A percentile compares a stretch with the other conserved stretches of the same genome.
Evolutionary conservation across 2,113 vertebrate species (phyloP).

Genomic region (Pangasianodon gigas): DNA sequence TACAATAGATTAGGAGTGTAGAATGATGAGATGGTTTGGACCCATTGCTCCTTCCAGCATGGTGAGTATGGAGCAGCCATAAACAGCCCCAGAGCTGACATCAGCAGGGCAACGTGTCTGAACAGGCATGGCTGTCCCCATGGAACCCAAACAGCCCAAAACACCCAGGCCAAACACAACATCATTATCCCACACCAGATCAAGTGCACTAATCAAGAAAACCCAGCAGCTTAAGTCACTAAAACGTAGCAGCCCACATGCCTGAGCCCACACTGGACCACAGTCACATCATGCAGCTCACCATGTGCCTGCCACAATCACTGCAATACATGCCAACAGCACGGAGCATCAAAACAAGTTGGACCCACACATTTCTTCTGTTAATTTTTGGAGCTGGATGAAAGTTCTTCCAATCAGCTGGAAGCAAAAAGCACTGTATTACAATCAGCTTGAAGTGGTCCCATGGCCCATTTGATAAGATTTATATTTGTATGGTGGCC

Average conservation of each 20-base stretch:
- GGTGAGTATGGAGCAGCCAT: conserved; percentile 41
- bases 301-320: conserved; percentile 27
- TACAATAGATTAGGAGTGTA: background rate
- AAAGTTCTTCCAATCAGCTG: background rate
- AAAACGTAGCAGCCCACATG: background rate
- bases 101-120: conserved; percentile 47
- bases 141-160: conserved; percentile 46
- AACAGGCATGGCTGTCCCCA: conserved; percentile 37
- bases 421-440: background rate
- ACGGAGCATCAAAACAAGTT: conserved; percentile 22
- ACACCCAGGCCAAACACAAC: conserved; percentile 37
- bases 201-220: conserved; percentile 26
- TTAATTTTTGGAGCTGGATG: background rate
- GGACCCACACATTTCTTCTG: conserved; percentile 22
- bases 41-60: conserved; percentile 12
- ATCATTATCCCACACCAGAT: conserved; percentile 41
- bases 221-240: conserved; percentile 18
- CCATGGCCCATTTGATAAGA: conserved; percentile 4
- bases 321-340: background rate
- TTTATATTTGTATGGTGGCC: background rate
- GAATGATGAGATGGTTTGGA: conserved; percentile 10
- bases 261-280: background rate
- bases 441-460: background rate
- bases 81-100: conserved; percentile 47
- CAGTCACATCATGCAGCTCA: background rate